Evolutionary conservation across 2,113 vertebrate species (phyloP).

Genomic region (Addax nasomaculatus): DNA sequence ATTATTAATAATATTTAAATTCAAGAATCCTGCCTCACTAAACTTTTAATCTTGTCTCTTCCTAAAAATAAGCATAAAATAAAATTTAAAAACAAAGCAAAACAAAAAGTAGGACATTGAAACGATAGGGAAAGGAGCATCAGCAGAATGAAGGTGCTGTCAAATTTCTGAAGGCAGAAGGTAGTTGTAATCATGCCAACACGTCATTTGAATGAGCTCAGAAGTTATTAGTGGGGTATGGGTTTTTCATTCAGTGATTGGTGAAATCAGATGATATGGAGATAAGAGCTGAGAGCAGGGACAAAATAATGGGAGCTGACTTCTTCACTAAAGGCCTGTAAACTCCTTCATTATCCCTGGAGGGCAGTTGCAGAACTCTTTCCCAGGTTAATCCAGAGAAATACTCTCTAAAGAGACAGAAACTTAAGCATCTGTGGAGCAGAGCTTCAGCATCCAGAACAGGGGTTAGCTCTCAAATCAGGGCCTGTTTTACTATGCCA

Average conservation of each 20-base stretch:
- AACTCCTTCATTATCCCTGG: not conserved
- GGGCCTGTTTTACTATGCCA: not conserved
- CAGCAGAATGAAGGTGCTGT: not conserved
- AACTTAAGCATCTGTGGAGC: not conserved
- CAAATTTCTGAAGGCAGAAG: not conserved
- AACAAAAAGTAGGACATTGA: not conserved
- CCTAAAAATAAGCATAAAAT: not conserved
- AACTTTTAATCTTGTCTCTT: not conserved
- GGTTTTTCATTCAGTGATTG: not conserved
- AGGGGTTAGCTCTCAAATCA: not conserved
- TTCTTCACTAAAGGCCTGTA: not conserved
- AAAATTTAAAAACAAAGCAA: not conserved
- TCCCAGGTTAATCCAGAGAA: not conserved
- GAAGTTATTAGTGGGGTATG: not conserved
- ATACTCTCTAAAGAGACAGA: not conserved
- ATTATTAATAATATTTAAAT: not conserved
- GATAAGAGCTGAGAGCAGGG: not conserved
- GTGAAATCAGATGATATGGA: not conserved
- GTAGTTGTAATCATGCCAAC: not conserved
- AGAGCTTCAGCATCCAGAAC: not conserved
- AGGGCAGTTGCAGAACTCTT: not conserved
- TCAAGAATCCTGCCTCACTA: not conserved
- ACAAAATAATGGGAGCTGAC: not conserved
- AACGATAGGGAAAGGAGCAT: not conserved
- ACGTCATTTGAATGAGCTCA: not conserved